Evolutionary conservation across 2,797 vertebrate species (phyloP).

Genomic region (Gadopsis marmoratus): DNA sequence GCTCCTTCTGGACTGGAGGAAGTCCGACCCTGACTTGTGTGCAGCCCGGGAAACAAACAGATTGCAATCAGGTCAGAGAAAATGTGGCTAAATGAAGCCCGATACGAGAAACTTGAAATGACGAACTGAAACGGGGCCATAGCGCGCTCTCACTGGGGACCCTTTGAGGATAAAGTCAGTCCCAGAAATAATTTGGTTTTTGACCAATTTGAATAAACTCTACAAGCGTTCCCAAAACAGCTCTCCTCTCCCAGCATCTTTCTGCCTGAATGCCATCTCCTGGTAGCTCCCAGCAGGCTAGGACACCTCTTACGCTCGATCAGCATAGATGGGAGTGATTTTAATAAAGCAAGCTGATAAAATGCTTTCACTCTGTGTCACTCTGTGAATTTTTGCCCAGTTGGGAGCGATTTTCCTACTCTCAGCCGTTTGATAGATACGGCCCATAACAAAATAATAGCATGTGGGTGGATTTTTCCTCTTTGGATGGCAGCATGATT

Average conservation of each 20-base stretch:
- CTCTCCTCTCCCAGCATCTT: background rate
- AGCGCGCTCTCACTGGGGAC: no score
- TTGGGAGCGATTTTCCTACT: background rate
- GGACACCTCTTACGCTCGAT: background rate
- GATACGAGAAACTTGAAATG: no score
- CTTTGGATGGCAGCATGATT: background rate
- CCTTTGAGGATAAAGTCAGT: no score
- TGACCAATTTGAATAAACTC: background rate
- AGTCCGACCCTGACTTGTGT: background rate
- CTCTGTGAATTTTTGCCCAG: background rate
- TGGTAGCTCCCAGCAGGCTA: background rate
- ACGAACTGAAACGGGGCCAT: no score
- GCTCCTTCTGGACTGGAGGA: background rate
- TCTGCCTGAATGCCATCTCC: background rate
- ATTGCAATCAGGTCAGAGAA: no score
- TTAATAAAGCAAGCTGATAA: background rate
- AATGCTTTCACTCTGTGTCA: background rate
- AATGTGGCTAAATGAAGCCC: no score
- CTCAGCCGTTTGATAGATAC: background rate
- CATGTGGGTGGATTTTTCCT: background rate
- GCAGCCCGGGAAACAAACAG: background rate
- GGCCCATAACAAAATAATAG: background rate
- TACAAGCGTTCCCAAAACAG: no score
- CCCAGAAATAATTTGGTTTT: background rate
- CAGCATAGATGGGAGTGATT: background rate